Base-by-base conservation (phyloP, 30 jellyfish, hydroid and myxozoan genomes). In the Aurelia aurita region DNA sequence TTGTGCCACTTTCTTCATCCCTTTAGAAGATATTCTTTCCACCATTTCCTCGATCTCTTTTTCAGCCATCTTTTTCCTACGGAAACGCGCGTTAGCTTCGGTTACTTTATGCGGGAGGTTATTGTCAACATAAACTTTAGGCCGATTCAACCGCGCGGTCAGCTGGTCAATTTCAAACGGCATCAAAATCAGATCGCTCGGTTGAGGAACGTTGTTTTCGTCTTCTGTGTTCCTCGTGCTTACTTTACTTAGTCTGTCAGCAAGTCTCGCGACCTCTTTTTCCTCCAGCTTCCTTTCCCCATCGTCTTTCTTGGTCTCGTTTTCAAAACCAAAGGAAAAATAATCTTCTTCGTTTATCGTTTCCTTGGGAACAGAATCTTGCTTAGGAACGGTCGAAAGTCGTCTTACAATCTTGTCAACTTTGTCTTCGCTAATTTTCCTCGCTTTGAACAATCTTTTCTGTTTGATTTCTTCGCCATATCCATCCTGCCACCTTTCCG, bases 401-500 rank as follows among this genome's bases (percentile, higher is more conserved):
- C 86, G 34, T 25, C 61, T 20, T 15, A 83, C 93, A n/a, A 71
- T 83, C 47, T 54, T 55, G 12, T 69, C 74, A 21, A 72, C 74
- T 57, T 83, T 80, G 20, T 25, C 47, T 44, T 29, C 20, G 53
- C 81, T 83, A 29, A 63, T 82, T 27, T 57, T 72, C 49, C 29
- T 83, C 44, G 87, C 63, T 6, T 23, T 68, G 31, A 57, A 83
- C 66, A 32, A 16, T 53, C 71, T 35, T n/a, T 65, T 5, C 13
- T 28, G 20, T 60, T 49, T 62, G 22, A 63, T 45, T 6, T 83
- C 93, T n/a, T 57, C 81, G 27, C 70, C 73, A 34, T 83, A 83
- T 27, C 31, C 60, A 19, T 83, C 87, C 27, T 23, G 32, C 93
- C 93, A 83, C 70, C 93, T 57, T 22, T 83, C 81, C 5, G 93